These are phyloP conservation scores for Mixornis gularis DNA, from an alignment of 2,113 vertebrate genomes.

Conservation along the genomic window DNA sequence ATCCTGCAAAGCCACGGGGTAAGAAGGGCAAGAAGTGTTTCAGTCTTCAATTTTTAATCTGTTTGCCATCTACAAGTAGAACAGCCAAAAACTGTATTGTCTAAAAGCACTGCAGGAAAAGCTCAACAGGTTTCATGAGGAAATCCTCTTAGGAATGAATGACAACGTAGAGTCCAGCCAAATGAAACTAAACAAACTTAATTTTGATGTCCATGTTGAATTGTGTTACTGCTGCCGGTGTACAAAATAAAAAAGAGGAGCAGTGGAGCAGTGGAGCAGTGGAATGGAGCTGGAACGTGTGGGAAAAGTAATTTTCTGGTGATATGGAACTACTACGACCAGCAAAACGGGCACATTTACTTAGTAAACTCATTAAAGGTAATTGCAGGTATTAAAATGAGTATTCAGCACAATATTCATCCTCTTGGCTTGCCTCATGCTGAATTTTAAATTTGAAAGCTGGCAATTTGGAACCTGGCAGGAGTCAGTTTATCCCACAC, in stretches of 20 bases:
- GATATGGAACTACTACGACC: not conserved
- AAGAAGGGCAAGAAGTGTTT: not conserved
- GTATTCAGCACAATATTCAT: not conserved
- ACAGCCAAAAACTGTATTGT: not conserved
- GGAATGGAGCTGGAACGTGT: not conserved
- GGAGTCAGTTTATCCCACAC: not conserved
- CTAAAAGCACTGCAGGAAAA: not conserved
- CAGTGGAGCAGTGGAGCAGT: not conserved
- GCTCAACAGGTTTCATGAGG: not conserved
- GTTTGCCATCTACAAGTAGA: not conserved
- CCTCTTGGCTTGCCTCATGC: not conserved
- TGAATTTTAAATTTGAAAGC: not conserved
- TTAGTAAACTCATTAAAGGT: not conserved
- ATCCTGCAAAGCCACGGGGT: not conserved
- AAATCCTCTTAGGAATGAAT: constrained; percentile 4
- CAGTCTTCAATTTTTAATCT: not conserved
- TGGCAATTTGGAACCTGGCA: not conserved
- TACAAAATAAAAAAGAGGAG: not conserved
- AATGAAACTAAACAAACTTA: not conserved
- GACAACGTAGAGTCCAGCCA: not conserved
- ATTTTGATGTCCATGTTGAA: not conserved
- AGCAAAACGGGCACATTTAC: not conserved
- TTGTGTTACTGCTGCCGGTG: not conserved
- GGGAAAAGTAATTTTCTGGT: not conserved
- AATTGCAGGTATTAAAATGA: not conserved